Conservation (phyloP, 2,797 vertebrate genomes). For the Linurgus olivaceus region DNA sequence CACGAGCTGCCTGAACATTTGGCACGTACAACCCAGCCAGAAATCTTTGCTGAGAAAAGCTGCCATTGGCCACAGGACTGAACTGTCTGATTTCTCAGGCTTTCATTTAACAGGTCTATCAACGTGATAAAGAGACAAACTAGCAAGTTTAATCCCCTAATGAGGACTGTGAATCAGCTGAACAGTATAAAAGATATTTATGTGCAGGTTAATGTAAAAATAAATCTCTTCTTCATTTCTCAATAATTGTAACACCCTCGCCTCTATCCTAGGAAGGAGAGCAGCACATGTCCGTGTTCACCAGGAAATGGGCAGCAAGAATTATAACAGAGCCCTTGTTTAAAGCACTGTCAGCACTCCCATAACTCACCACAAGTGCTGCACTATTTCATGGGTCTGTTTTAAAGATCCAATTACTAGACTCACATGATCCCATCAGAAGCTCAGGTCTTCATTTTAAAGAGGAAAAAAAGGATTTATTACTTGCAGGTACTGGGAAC, state of each 20-base stretch:
- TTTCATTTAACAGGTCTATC: conserved; percentile 76
- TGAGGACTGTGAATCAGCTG: not conserved
- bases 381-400: not conserved
- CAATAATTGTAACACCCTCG: not conserved
- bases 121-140: conserved; percentile 74
- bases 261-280: not conserved
- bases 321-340: not conserved
- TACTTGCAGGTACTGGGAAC: not conserved
- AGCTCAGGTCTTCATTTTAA: not conserved
- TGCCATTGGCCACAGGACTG: conserved; percentile 66
- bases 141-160: conserved; percentile 66
- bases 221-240: conserved; percentile 49
- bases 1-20: conserved; percentile 68
- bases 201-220: conserved; percentile 53
- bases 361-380: not conserved
- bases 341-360: not conserved
- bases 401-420: not conserved
- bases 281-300: not conserved
- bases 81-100: conserved; percentile 64
- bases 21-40: conserved; percentile 57
- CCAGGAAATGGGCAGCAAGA: not conserved
- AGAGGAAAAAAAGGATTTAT: not conserved
- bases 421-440: not conserved
- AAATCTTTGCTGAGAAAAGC: conserved; percentile 70
- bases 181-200: conserved; percentile 64